These are phyloP conservation scores for Micropterix aruncella DNA, from an alignment of 2,888 invertebrate genomes.

Conservation along the genomic window DNA sequence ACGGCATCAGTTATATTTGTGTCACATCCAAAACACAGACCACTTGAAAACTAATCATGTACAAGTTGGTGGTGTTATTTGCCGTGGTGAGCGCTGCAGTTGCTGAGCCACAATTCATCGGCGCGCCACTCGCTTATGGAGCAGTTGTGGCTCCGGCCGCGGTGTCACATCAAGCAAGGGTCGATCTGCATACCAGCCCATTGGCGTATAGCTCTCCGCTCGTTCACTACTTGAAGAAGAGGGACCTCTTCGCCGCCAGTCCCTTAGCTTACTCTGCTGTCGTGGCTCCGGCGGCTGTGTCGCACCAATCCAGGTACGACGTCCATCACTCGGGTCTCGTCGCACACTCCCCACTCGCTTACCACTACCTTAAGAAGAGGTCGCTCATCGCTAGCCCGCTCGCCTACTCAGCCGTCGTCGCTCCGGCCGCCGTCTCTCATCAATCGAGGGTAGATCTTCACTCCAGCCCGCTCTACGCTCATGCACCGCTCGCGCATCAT, in stretches of 20 bases:
- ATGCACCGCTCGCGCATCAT: constrained; percentile 25
- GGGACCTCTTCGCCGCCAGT: constrained; percentile 16
- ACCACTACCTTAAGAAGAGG: constrained; percentile 29
- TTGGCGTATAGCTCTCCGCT: constrained; percentile 13
- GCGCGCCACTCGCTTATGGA: constrained; percentile 14
- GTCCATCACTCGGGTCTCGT: constrained; percentile 6
- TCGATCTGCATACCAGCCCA: constrained; percentile 27
- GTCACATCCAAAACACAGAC: constrained; percentile 31
- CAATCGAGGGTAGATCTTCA: no score
- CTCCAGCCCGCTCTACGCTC: no score
- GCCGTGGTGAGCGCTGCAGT: constrained; percentile 43
- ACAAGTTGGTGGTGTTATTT: constrained; percentile 47
- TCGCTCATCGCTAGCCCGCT: constrained; percentile 32
- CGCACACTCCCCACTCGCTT: constrained; percentile 12
- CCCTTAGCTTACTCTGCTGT: constrained; percentile 10
- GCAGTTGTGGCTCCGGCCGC: constrained; percentile 22
- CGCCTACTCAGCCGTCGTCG: constrained; percentile 34
- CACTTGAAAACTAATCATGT: constrained; percentile 22
- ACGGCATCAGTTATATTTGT: constrained; percentile 7
- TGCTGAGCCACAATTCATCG: constrained; percentile 28
- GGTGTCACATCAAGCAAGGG: constrained; percentile 38
- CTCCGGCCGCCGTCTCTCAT: constrained; percentile 31
- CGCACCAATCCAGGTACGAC: constrained; percentile 8
- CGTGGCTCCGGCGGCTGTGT: constrained; percentile 9
- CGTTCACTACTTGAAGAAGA: constrained; percentile 10